Conservation (phyloP, 2,888 invertebrate genomes). For the Hyles lineata region DNA sequence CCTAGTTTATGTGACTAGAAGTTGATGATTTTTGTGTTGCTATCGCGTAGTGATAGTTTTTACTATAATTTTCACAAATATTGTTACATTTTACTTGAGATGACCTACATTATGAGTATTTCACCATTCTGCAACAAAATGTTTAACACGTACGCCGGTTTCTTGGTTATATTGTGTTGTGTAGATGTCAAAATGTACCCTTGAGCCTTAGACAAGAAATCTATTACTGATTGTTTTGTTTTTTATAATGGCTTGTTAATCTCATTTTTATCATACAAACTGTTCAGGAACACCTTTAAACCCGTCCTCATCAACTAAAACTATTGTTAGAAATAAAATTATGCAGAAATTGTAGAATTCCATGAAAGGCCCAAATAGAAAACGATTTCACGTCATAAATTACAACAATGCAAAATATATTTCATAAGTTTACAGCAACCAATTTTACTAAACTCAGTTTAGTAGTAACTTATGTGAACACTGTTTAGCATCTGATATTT, state of each 20-base stretch:
- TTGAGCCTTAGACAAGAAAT: constrained; percentile 52
- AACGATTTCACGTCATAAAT: too few relatives aligned
- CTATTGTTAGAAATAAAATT: not conserved
- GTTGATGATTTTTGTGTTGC: constrained; percentile 27
- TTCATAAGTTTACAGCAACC: too few relatives aligned
- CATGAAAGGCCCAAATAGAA: too few relatives aligned
- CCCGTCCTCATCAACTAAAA: too few relatives aligned
- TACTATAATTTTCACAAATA: constrained; percentile 28
- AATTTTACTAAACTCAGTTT: too few relatives aligned
- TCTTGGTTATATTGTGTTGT: constrained; percentile 70
- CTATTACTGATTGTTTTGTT: constrained; percentile 28
- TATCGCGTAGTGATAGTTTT: constrained; percentile 33
- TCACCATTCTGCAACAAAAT: not conserved
- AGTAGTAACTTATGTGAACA: too few relatives aligned
- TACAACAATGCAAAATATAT: too few relatives aligned
- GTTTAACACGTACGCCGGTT: constrained; percentile 57
- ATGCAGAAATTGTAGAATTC: not conserved
- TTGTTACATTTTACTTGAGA: not conserved
- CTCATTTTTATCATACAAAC: not conserved
- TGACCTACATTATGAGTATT: not conserved
- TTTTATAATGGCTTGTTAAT: constrained; percentile 6
- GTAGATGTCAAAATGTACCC: constrained; percentile 61
- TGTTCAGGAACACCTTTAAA: not conserved
- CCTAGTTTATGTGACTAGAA: constrained; percentile 27
- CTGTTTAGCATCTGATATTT: too few relatives aligned